phyloP scores from a whole-genome alignment of 2,888 invertebrate species.

The Athripsodes cinereus region DNA sequence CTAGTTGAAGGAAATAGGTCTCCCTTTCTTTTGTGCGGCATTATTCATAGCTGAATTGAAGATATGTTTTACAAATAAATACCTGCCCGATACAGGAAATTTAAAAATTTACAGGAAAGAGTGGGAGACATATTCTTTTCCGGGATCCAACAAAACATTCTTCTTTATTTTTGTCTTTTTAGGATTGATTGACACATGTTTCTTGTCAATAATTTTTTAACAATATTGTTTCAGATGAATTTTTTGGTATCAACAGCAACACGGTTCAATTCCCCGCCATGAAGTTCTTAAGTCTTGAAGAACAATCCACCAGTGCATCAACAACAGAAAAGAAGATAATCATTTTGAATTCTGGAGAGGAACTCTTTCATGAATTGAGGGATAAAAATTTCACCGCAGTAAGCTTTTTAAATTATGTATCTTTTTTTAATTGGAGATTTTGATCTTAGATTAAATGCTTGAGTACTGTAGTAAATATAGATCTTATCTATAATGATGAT shows the following conservation, averaged over 20 bases:
- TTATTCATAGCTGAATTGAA: too few relatives aligned
- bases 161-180: background rate
- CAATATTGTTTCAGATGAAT: constrained; percentile 61
- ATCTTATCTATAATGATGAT: too few relatives aligned
- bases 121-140: background rate
- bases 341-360: constrained; percentile 83
- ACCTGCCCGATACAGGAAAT: too few relatives aligned
- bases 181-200: background rate
- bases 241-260: constrained; percentile 78
- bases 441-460: too few relatives aligned
- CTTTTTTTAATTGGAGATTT: too few relatives aligned
- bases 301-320: constrained; percentile 50
- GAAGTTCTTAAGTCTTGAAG: constrained; percentile 68
- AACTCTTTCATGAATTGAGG: constrained; percentile 80
- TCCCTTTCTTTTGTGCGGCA: too few relatives aligned
- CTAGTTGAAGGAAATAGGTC: background rate
- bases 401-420: too few relatives aligned
- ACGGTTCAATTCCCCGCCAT: constrained; percentile 81
- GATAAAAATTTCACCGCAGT: constrained; percentile 89
- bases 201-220: background rate
- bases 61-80: too few relatives aligned
- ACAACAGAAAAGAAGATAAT: constrained; percentile 68
- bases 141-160: background rate
- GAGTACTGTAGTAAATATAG: too few relatives aligned
- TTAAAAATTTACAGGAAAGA: too few relatives aligned